These are phyloP conservation scores for Elysia crispata DNA, from an alignment of 2,888 invertebrate species.

Conservation along the genomic window DNA sequence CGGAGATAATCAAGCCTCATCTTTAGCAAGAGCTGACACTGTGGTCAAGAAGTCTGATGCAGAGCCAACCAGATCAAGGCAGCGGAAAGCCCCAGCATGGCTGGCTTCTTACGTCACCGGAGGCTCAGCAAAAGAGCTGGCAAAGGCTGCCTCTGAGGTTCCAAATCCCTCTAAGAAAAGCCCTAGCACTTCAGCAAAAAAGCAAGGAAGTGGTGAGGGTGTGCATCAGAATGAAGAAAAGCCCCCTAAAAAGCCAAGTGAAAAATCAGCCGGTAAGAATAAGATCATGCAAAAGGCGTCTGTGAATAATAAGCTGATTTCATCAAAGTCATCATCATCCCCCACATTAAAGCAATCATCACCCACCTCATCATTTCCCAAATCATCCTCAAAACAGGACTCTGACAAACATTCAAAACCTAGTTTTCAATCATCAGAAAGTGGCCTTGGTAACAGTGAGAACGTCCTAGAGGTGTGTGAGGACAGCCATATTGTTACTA, in stretches of 20 bases:
- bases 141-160: constrained; percentile 37
- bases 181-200: neutral
- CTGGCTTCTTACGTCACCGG: constrained; percentile 43
- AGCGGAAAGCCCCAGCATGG: constrained; percentile 46
- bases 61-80: constrained; percentile 22
- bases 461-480: too few relatives aligned
- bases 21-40: neutral
- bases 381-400: neutral
- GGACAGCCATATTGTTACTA: too few relatives aligned
- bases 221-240: too few relatives aligned
- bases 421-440: neutral
- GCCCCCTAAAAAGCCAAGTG: neutral
- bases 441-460: too few relatives aligned
- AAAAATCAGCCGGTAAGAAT: neutral
- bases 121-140: constrained; percentile 25
- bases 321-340: constrained; percentile 10
- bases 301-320: neutral
- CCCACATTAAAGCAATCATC: neutral
- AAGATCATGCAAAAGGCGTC: neutral
- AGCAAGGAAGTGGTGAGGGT: neutral
- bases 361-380: neutral
- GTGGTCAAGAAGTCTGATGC: neutral
- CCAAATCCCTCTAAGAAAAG: constrained; percentile 10
- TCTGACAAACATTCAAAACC: neutral
- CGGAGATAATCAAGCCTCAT: neutral